Percentiles rank a stretch among this genome's conserved stretches.
Conservation (phyloP, 2,888 invertebrate genomes). For the Pristionchus maxplancki region DNA sequence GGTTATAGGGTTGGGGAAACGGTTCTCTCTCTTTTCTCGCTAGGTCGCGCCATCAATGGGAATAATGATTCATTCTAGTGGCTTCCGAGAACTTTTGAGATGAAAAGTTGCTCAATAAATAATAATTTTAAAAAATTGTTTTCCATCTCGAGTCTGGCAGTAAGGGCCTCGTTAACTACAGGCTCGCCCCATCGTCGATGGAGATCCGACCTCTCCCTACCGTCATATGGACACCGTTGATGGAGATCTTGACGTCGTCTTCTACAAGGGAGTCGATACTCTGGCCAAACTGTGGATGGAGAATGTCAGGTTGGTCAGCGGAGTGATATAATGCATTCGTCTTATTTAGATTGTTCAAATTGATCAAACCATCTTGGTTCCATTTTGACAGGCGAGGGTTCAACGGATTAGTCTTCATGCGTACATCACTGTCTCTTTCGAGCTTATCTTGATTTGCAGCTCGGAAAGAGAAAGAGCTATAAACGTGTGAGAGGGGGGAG, state of each 20-base stretch:
- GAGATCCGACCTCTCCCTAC: constrained; percentile 71
- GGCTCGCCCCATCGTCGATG: constrained; percentile 66
- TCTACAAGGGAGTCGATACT: constrained; percentile 78
- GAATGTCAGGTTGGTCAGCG: constrained; percentile 71
- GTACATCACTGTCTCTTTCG: neutral
- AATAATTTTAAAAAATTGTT: too few species aligned
- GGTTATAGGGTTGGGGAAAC: too few species aligned
- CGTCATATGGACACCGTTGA: constrained; percentile 69
- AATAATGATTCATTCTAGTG: too few species aligned
- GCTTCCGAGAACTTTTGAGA: too few species aligned
- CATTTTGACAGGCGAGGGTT: neutral
- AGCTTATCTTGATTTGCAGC: constrained; percentile 21
- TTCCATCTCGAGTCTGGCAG: too few species aligned
- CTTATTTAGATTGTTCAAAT: too few species aligned
- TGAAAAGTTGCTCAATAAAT: too few species aligned
- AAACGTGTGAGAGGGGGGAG: neutral
- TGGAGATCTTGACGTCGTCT: constrained; percentile 72
- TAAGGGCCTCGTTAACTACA: too few species aligned
- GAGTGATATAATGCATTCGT: too few species aligned
- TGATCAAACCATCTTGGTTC: too few species aligned
- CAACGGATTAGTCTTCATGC: neutral
- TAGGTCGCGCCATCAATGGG: too few species aligned
- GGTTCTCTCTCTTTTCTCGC: too few species aligned
- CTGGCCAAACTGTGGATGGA: constrained; percentile 79
- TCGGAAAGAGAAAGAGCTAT: neutral